Conservation (phyloP, 2,113 vertebrate species). For the Hypanus sabinus region DNA sequence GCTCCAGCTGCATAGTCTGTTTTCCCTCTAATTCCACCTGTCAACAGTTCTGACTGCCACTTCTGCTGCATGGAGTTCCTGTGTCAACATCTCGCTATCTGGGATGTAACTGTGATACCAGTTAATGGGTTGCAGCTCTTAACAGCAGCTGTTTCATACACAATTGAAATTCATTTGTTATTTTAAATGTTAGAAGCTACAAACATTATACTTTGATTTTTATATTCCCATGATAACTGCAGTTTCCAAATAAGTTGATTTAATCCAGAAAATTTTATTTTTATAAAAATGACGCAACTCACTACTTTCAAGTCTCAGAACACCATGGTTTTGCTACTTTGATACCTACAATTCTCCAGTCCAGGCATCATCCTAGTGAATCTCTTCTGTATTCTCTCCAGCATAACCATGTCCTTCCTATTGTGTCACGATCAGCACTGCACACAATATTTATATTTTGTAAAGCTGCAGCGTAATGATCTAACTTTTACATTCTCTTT, state of each 20-base stretch:
- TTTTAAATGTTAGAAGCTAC: constrained; percentile 10
- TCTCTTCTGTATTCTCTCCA: no score
- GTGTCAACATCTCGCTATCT: constrained; percentile 8
- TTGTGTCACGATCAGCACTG: no score
- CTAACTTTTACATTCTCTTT: neutral
- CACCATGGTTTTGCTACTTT: neutral
- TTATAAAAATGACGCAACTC: neutral
- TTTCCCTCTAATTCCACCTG: neutral
- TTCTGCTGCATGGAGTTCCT: neutral
- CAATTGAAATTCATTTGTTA: constrained; percentile 11
- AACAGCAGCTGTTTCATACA: neutral
- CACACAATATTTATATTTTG: no score
- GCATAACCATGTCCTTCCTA: no score
- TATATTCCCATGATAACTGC: neutral
- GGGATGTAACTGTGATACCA: constrained; percentile 6
- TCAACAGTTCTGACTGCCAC: neutral
- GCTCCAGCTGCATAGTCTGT: neutral
- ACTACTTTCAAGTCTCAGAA: neutral
- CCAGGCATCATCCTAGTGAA: neutral
- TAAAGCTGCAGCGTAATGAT: no score
- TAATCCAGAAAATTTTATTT: neutral
- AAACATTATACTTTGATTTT: neutral
- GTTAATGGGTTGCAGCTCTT: neutral
- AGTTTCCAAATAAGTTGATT: neutral
- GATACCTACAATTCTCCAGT: no score